Evolutionary conservation across 1,140 invertebrate species (phyloP).

Genomic region (Trichonephila clavipes): DNA sequence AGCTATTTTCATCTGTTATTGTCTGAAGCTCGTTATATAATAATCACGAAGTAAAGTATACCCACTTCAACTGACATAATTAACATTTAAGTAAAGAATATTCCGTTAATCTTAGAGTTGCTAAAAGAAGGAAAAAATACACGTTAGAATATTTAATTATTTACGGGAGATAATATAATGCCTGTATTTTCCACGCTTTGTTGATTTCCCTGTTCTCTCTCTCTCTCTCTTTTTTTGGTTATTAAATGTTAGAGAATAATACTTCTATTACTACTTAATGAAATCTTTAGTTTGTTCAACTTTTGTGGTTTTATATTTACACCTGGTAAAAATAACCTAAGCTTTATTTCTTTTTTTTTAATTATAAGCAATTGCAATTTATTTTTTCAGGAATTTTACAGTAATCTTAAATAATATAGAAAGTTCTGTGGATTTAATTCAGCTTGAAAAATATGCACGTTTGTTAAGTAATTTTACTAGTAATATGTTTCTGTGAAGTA

Average conservation of each 20-base stretch:
- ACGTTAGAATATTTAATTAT: not conserved
- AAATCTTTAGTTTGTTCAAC: not conserved
- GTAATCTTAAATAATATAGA: too few relatives aligned
- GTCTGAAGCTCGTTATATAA: not conserved
- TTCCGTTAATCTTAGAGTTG: not conserved
- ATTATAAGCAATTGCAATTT: too few relatives aligned
- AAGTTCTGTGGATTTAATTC: too few relatives aligned
- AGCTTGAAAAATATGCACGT: too few relatives aligned
- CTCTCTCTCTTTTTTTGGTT: not conserved
- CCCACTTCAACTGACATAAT: not conserved
- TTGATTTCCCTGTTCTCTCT: not conserved
- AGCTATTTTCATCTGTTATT: slow-evolving; percentile 3
- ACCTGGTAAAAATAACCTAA: not conserved
- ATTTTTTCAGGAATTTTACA: too few relatives aligned
- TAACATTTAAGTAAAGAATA: not conserved
- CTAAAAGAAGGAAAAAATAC: not conserved
- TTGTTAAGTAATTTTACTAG: too few relatives aligned
- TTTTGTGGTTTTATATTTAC: not conserved
- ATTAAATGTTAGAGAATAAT: not conserved
- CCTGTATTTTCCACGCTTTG: not conserved
- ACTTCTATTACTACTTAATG: not conserved
- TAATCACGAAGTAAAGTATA: not conserved
- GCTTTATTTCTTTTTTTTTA: not conserved
- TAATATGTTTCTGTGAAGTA: too few relatives aligned
- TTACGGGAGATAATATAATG: not conserved